Conservation (phyloP, 2,113 vertebrate species). For the Strigops habroptila region DNA sequence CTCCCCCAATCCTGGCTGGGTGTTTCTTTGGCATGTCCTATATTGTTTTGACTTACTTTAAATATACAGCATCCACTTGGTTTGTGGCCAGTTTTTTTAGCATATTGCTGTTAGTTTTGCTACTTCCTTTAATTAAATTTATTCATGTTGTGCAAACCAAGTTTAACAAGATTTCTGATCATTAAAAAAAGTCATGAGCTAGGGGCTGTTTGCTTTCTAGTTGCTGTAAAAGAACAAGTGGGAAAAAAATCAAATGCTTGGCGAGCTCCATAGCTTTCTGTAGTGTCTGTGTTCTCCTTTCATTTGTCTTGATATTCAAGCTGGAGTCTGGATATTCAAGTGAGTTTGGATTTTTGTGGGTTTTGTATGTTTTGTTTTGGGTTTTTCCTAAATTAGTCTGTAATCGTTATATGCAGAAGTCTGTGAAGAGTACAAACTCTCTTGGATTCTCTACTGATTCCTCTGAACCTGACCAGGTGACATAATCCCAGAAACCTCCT, state of each 20-base stretch:
- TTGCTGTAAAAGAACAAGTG: neutral
- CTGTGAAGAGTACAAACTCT: neutral
- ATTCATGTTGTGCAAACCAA: neutral
- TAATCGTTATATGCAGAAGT: neutral
- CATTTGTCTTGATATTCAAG: neutral
- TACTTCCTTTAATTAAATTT: conserved; percentile 30
- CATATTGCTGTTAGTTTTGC: neutral
- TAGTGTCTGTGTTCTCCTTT: neutral
- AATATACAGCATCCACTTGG: neutral
- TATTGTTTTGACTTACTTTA: conserved; percentile 1
- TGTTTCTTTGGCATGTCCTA: neutral
- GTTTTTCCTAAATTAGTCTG: neutral
- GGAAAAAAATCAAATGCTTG: neutral
- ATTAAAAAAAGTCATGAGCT: neutral
- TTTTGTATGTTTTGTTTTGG: neutral
- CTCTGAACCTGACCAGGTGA: neutral
- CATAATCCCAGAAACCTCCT: neutral
- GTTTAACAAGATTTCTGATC: neutral
- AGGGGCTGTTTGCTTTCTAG: neutral
- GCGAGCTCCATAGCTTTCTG: neutral
- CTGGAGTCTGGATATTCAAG: neutral
- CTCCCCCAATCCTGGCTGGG: neutral
- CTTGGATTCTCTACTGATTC: neutral
- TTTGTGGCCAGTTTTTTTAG: neutral
- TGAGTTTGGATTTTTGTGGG: neutral